These are phyloP conservation scores for Sphaerophoria taeniata DNA, from an alignment of 2,888 invertebrate species.

Conservation along the genomic window DNA sequence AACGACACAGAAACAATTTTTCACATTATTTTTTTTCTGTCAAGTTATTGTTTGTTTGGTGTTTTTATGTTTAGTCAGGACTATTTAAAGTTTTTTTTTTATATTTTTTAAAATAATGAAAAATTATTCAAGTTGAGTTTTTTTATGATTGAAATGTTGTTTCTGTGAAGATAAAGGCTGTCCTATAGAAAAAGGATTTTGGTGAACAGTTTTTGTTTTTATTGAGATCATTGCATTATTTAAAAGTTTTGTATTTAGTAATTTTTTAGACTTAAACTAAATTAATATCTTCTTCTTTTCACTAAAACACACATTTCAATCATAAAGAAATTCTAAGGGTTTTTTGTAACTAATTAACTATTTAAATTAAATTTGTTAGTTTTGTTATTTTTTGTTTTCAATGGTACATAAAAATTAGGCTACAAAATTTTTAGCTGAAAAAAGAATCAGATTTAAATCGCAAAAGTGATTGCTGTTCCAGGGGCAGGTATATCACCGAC, in stretches of 20 bases:
- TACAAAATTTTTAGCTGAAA: too few relatives aligned
- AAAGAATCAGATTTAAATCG: too few relatives aligned
- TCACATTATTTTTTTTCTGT: constrained; percentile 81
- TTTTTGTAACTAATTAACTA: not conserved
- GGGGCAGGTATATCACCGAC: too few relatives aligned
- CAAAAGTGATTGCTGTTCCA: too few relatives aligned
- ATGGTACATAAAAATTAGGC: too few relatives aligned
- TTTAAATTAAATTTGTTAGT: not conserved
- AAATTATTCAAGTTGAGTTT: constrained; percentile 39
- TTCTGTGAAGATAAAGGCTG: constrained; percentile 83
- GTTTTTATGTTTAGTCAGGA: constrained; percentile 32
- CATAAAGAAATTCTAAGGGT: constrained; percentile 78
- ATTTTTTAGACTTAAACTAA: constrained; percentile 25
- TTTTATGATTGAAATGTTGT: constrained; percentile 84
- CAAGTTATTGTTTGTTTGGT: constrained; percentile 56
- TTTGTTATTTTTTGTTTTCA: too few relatives aligned
- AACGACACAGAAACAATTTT: constrained; percentile 85
- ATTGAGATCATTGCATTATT: not conserved
- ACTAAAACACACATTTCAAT: constrained; percentile 83
- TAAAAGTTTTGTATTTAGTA: not conserved
- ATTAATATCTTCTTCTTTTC: constrained; percentile 75
- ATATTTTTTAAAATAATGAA: constrained; percentile 39
- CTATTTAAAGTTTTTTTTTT: constrained; percentile 39
- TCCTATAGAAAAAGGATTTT: constrained; percentile 75
- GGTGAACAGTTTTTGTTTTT: constrained; percentile 28